phyloP scores from a whole-genome alignment of 2,888 invertebrate genomes.

The Fabriciana adippe region DNA sequence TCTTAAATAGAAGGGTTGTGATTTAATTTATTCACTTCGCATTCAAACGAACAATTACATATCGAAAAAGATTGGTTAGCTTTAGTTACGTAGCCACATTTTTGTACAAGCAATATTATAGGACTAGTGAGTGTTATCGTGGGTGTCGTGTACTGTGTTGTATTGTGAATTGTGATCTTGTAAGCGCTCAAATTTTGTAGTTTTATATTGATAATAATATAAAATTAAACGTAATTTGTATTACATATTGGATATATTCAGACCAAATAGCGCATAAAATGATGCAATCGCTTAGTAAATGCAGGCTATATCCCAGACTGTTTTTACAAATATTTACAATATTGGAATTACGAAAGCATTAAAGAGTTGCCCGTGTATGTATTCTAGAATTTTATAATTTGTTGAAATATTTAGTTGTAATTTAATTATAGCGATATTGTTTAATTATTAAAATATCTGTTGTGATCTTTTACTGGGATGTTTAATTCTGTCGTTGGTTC shows the following conservation, averaged over 20 bases:
- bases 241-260: constrained; percentile 44
- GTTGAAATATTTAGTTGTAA: constrained; percentile 44
- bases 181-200: constrained; percentile 69
- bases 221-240: constrained; percentile 42
- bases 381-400: constrained; percentile 45
- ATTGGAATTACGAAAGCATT: constrained; percentile 14
- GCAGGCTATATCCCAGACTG: constrained; percentile 13
- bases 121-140: constrained; percentile 38
- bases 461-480: constrained; percentile 58
- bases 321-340: constrained; percentile 25
- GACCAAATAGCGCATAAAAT: constrained; percentile 52
- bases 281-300: constrained; percentile 7
- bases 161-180: constrained; percentile 53
- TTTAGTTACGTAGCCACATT: constrained; percentile 47
- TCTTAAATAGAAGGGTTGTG: constrained; percentile 62
- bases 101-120: constrained; percentile 37
- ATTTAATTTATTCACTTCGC: constrained; percentile 52
- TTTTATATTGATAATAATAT: constrained; percentile 47
- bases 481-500: constrained; percentile 64
- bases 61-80: constrained; percentile 63
- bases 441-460: constrained; percentile 57
- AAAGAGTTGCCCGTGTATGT: constrained; percentile 17
- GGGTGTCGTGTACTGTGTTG: constrained; percentile 35
- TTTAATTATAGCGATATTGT: constrained; percentile 49
- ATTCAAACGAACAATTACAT: constrained; percentile 60